Evolutionary conservation across 2,113 vertebrate species (phyloP), one percentile per base, ranked within the genome.

Genomic region (Nothoprocta perdicaria): DNA sequence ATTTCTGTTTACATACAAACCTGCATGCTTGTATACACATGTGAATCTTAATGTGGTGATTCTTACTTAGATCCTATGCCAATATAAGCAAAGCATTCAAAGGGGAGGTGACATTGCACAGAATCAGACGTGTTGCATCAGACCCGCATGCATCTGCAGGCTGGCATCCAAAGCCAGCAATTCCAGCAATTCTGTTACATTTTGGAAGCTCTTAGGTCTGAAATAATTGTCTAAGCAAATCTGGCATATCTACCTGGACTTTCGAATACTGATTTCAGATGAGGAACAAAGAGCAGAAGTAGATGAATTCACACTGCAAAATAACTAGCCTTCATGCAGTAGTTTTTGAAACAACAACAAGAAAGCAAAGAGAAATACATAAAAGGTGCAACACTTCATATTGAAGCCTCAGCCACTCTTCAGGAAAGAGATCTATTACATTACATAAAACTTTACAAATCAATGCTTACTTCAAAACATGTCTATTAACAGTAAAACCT

Each of bases 391-490:
- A 8, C 33, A 10, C 26, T 94, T 69, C 50, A n/a, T 73, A 81
- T 58, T 76, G 84, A 90, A 90, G 63, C n/a, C 38, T 92, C 87
- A 82, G 66, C 78, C 16, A 40, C 74, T 80, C 65, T 80, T 46
- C 61, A 77, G 75, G 53, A 84, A 69, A 75, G 73, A 88, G 65
- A 78, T 27, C 38, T 74, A 74, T 67, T 33, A 31, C 46, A 80
- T 78, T 60, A 80, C 67, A 83, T 40, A 86, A 86, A 7, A 85
- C 50, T 86, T 88, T 14, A 80, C 84, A 86, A 92, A 92, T 50
- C 86, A 85, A 5, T 71, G 55, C 16, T 82, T 84, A 55, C 67
- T 86, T 82, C 67, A 89, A 77, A 95, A 90, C 74, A 82, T 6
- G 22, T 62, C 73, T 86, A 29, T 61, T 76, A 84, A 86, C 72